These are phyloP conservation scores for Columba janthina DNA, from an alignment of 2,113 vertebrate species.

Conservation along the genomic window DNA sequence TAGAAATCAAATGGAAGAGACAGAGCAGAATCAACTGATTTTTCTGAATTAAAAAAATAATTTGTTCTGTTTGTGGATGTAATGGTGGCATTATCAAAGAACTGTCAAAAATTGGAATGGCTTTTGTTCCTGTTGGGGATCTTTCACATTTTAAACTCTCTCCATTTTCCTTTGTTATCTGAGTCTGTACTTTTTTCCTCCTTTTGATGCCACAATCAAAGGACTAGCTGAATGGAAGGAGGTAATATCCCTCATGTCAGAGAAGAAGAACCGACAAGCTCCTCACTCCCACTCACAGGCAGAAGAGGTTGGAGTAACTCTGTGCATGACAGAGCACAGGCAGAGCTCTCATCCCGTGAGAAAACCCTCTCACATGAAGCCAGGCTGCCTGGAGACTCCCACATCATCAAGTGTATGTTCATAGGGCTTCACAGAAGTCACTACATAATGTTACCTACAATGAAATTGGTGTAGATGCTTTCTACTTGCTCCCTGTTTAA, in stretches of 20 bases:
- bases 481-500: neutral
- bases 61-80: neutral
- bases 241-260: fast-evolving
- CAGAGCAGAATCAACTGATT: neutral
- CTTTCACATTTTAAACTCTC: neutral
- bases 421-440: neutral
- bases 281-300: neutral
- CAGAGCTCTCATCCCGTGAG: neutral
- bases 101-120: neutral
- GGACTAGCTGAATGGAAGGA: neutral
- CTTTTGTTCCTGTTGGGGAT: neutral
- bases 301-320: neutral
- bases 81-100: neutral
- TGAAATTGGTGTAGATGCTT: neutral
- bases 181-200: neutral
- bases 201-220: neutral
- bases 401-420: neutral
- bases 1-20: neutral
- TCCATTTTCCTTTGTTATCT: neutral
- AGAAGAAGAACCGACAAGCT: neutral
- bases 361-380: neutral
- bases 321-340: neutral
- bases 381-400: neutral
- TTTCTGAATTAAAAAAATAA: neutral
- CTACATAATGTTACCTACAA: neutral